phyloP scores from a whole-genome alignment of 1,140 invertebrate species.

The Planococcus citri region DNA sequence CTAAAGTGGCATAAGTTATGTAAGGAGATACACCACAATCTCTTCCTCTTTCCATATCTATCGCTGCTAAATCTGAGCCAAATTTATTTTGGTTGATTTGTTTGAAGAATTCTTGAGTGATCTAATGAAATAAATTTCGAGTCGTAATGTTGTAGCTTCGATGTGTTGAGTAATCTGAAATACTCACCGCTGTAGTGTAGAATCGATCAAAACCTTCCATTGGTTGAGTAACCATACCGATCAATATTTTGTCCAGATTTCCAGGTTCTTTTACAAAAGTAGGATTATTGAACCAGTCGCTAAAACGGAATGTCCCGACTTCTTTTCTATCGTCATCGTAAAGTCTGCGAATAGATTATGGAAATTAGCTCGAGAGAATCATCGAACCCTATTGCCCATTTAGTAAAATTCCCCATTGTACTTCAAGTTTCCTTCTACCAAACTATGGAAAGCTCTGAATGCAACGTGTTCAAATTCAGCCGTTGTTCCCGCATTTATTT shows the following conservation, averaged over 20 bases:
- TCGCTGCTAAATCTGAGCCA: conserved; percentile 71
- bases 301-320: conserved; percentile 15
- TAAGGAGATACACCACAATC: conserved; percentile 80
- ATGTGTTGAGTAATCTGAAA: background rate
- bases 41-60: conserved; percentile 75
- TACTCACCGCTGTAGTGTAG: conserved; percentile 48
- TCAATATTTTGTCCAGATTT: conserved; percentile 27
- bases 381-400: no score
- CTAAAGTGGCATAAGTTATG: conserved; percentile 58
- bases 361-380: background rate
- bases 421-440: background rate
- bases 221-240: conserved; percentile 55
- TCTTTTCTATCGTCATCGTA: conserved; percentile 22
- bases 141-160: background rate
- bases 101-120: background rate
- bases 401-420: background rate
- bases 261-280: conserved; percentile 24
- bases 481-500: conserved; percentile 46
- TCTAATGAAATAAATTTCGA: background rate
- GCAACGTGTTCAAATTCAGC: conserved; percentile 50
- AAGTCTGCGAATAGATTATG: conserved; percentile 21
- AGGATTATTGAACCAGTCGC: conserved; percentile 25
- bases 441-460: conserved; percentile 47
- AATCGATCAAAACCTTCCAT: conserved; percentile 52
- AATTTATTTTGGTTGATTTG: conserved; percentile 42